Conservation (phyloP, 2,113 vertebrate species). For the Tachycineta bicolor region DNA sequence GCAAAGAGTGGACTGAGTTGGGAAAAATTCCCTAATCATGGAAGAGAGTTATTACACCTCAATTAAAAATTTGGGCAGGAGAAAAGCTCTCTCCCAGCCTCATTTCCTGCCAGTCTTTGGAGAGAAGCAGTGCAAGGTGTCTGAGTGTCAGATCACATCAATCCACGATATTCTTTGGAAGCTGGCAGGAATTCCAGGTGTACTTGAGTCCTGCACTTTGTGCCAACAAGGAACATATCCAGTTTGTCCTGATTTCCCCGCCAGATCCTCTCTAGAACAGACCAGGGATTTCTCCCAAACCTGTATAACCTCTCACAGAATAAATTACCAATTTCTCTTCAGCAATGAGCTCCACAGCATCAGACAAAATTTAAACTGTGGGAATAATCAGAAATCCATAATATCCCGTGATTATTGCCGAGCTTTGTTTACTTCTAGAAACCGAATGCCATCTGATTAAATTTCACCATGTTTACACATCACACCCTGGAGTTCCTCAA, state of each 20-base stretch:
- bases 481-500: conserved; percentile 35
- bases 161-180: neutral
- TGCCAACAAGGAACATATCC: neutral
- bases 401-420: neutral
- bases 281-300: neutral
- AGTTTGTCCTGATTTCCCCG: neutral
- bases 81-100: neutral
- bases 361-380: neutral
- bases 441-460: conserved; percentile 20
- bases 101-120: neutral
- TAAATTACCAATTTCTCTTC: conserved; percentile 1
- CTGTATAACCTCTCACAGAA: neutral
- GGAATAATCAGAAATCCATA: conserved; percentile 24
- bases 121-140: neutral
- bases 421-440: conserved; percentile 20
- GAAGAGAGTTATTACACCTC: neutral
- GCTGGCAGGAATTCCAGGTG: neutral
- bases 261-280: neutral
- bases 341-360: conserved; percentile 18
- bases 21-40: neutral
- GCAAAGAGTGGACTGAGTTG: neutral
- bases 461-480: conserved; percentile 22
- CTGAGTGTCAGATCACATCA: neutral
- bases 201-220: neutral
- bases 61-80: neutral